Evolutionary conservation across 2,888 invertebrate species (phyloP).

Genomic region (Dasysyrphus albostriatus): DNA sequence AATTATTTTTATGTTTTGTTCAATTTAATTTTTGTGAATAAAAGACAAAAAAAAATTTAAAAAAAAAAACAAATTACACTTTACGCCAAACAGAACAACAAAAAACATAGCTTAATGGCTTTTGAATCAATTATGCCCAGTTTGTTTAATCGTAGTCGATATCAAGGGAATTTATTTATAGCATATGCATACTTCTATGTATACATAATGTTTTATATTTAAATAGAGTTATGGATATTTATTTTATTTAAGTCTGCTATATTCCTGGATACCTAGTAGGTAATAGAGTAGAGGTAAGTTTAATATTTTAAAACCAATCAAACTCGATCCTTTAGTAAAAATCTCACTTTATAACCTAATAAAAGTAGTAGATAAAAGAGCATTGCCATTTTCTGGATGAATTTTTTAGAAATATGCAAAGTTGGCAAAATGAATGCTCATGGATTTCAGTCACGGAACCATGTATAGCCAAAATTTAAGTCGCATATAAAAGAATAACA

Average conservation of each 20-base stretch:
- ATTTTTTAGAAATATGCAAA: too few species aligned
- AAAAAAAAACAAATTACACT: neutral
- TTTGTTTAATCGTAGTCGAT: constrained; percentile 7
- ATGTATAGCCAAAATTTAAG: too few species aligned
- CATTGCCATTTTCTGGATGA: too few species aligned
- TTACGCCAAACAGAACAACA: neutral
- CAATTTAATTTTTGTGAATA: constrained; percentile 4
- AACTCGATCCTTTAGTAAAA: too few species aligned
- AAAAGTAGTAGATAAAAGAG: too few species aligned
- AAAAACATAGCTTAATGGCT: constrained; percentile 16
- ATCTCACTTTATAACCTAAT: too few species aligned
- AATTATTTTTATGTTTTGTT: constrained; percentile 33
- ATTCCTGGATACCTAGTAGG: too few species aligned
- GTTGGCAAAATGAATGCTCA: too few species aligned
- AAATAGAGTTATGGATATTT: neutral
- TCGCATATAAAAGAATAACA: too few species aligned
- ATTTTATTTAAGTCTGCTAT: neutral
- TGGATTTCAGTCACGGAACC: too few species aligned
- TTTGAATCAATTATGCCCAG: constrained; percentile 24
- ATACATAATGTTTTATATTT: neutral
- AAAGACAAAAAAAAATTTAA: neutral
- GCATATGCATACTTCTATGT: neutral
- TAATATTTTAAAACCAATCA: too few species aligned
- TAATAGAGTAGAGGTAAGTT: too few species aligned
- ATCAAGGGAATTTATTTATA: neutral